A percentile compares a stretch with the other conserved stretches of the same genome.
Conservation (phyloP, 2,888 invertebrate species). For the Coleophora deauratella region DNA sequence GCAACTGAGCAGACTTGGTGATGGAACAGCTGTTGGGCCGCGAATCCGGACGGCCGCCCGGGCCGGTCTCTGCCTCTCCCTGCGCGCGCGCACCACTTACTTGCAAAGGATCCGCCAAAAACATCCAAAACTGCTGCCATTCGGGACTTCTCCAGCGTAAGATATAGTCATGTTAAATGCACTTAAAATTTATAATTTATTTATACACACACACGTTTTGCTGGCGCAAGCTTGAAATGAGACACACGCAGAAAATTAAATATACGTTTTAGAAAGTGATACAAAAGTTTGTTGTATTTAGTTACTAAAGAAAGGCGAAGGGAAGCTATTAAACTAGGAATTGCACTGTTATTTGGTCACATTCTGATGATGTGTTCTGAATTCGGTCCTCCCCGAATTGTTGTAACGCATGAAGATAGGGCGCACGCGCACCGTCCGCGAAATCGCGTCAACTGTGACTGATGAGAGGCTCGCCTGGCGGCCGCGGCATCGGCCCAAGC, state of each 20-base stretch:
- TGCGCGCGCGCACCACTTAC: constrained; percentile 71
- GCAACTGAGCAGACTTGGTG: constrained; percentile 20
- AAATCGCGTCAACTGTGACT: constrained; percentile 47
- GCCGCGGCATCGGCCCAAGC: constrained; percentile 22
- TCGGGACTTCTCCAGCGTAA: constrained; percentile 92
- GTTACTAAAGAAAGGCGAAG: constrained; percentile 52
- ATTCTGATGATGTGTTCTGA: constrained; percentile 59
- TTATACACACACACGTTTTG: constrained; percentile 65
- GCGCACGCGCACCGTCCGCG: constrained; percentile 47
- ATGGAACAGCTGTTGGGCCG: constrained; percentile 19
- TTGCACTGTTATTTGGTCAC: constrained; percentile 57
- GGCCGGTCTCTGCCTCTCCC: constrained; percentile 13
- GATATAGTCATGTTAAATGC: constrained; percentile 84
- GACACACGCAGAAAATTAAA: constrained; percentile 68
- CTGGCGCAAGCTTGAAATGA: constrained; percentile 56
- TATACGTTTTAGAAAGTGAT: constrained; percentile 69
- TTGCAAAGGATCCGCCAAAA: constrained; percentile 93
- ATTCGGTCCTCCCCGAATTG: constrained; percentile 47
- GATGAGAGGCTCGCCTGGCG: constrained; percentile 35
- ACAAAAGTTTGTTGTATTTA: constrained; percentile 53
- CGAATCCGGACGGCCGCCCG: constrained; percentile 5
- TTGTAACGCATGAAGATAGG: constrained; percentile 35
- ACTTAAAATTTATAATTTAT: constrained; percentile 62
- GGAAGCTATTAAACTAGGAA: constrained; percentile 43
- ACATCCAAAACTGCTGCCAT: constrained; percentile 93